Conservation (phyloP, 2,888 invertebrate species). For the Chrysotoxum bicinctum region DNA sequence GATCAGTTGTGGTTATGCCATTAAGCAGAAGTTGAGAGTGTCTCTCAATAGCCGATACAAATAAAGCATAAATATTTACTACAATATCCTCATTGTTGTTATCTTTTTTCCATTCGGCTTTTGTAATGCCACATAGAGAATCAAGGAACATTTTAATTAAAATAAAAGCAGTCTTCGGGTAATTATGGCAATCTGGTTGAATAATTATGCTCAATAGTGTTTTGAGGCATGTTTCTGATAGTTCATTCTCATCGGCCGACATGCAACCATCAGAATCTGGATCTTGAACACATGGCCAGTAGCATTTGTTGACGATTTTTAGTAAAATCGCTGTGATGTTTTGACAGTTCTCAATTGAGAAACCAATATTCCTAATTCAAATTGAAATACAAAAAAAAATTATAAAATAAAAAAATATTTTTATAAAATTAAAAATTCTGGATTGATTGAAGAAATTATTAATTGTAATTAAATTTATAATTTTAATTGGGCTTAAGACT, state of each 20-base stretch:
- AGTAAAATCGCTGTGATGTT: conserved; percentile 80
- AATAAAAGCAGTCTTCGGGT: conserved; percentile 83
- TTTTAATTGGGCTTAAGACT: too few relatives aligned
- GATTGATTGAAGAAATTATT: too few relatives aligned
- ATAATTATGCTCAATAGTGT: conserved; percentile 83
- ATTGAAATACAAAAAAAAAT: background rate
- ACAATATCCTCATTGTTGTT: conserved; percentile 85
- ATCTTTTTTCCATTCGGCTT: conserved; percentile 82
- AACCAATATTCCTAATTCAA: conserved; percentile 77
- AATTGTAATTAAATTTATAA: too few relatives aligned
- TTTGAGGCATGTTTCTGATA: conserved; percentile 85
- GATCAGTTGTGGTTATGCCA: conserved; percentile 79
- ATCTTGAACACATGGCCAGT: conserved; percentile 80
- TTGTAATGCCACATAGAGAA: conserved; percentile 83
- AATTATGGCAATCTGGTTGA: conserved; percentile 85
- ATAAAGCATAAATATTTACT: conserved; percentile 86
- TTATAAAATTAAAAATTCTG: too few relatives aligned
- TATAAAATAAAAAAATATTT: background rate
- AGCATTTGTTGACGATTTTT: conserved; percentile 81
- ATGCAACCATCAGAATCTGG: conserved; percentile 83
- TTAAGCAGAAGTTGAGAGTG: conserved; percentile 84
- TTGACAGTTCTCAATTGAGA: conserved; percentile 80
- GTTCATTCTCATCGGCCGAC: conserved; percentile 83
- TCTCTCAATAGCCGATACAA: conserved; percentile 87
- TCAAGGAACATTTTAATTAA: conserved; percentile 84